Conservation (phyloP, 2,113 vertebrate genomes). For the Pangasianodon hypophthalmus region DNA sequence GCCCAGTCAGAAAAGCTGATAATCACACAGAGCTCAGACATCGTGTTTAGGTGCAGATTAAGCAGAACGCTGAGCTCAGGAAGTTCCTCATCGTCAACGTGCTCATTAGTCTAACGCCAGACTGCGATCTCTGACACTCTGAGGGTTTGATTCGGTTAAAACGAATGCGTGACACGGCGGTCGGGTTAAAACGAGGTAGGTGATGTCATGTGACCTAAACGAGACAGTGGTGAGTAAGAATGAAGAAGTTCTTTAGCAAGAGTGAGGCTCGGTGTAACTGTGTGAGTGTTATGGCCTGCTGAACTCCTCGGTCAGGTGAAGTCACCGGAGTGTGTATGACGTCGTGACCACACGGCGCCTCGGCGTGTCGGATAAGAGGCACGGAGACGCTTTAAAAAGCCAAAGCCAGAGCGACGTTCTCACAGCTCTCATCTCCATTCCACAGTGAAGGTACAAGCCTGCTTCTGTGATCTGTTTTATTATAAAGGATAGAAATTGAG, state of each 20-base stretch:
- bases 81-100: not conserved
- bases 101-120: constrained; percentile 31
- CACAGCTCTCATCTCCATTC: not conserved
- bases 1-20: not conserved
- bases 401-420: not conserved
- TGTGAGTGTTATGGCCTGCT: not conserved
- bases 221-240: not conserved
- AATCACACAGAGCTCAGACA: not conserved
- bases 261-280: not conserved
- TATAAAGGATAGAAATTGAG: not conserved
- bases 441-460: constrained; percentile 5
- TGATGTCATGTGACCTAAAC: not conserved
- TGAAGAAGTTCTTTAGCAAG: not conserved
- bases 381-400: constrained; percentile 29
- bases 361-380: not conserved
- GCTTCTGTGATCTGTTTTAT: not conserved
- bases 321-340: constrained; percentile 8
- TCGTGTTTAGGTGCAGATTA: not conserved
- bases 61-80: constrained; percentile 3
- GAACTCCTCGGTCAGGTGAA: constrained; percentile 30
- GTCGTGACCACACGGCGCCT: not conserved
- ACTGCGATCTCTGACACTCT: not conserved
- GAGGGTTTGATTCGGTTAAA: not conserved
- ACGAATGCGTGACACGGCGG: not conserved
- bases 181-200: not conserved